Evolutionary conservation across 2,888 invertebrate genomes (phyloP).

Genomic region (Drosophila anomelani): DNA sequence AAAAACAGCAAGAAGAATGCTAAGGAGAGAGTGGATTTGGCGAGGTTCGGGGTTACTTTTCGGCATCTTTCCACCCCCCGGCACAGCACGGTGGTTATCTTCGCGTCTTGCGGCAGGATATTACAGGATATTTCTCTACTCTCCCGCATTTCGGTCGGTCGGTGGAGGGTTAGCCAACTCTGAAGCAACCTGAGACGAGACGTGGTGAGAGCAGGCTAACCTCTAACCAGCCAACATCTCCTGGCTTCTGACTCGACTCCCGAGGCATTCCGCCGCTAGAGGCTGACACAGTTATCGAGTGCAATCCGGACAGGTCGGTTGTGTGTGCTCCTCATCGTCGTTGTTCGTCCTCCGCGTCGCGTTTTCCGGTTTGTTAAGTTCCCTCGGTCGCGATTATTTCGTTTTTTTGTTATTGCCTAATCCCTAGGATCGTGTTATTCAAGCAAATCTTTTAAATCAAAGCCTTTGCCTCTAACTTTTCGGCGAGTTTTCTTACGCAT

Average conservation of each 20-base stretch:
- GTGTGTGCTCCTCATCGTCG: conserved; percentile 54
- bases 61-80: conserved; percentile 48
- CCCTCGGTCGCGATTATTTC: conserved; percentile 28
- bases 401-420: conserved; percentile 42
- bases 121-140: conserved; percentile 22
- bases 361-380: conserved; percentile 41
- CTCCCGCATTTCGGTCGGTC: conserved; percentile 26
- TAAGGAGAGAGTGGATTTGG: conserved; percentile 52
- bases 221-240: conserved; percentile 9
- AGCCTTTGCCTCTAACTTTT: conserved; percentile 37
- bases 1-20: conserved; percentile 15
- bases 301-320: conserved; percentile 84
- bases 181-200: conserved; percentile 50
- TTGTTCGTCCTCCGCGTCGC: conserved; percentile 54
- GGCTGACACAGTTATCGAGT: conserved; percentile 83
- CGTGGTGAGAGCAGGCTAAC: neutral
- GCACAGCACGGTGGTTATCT: conserved; percentile 43
- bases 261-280: conserved; percentile 67
- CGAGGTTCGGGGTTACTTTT: conserved; percentile 64
- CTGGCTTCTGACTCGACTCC: conserved; percentile 49
- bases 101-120: conserved; percentile 34
- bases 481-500: conserved; percentile 43
- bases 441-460: conserved; percentile 37
- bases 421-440: conserved; percentile 52
- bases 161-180: conserved; percentile 20